Evolutionary conservation across 2,888 invertebrate species (phyloP).

Genomic region (Drosophila falleni): DNA sequence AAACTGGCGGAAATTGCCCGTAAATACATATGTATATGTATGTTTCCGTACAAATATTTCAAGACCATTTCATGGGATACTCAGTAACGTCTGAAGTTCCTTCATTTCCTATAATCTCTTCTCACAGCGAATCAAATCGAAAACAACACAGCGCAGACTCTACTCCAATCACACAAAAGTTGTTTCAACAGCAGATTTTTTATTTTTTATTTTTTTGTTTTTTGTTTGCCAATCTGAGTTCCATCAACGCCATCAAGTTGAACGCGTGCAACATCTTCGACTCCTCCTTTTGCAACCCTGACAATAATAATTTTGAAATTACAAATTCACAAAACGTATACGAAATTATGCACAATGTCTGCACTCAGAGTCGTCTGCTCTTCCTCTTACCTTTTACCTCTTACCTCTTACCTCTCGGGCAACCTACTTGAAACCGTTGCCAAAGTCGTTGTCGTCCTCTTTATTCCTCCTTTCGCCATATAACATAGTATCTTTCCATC

Average conservation of each 20-base stretch:
- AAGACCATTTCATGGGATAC: slow-evolving; percentile 8
- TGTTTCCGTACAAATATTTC: neutral
- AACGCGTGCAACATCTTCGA: slow-evolving; percentile 36
- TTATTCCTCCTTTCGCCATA: slow-evolving; percentile 6
- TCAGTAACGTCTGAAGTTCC: slow-evolving; percentile 28
- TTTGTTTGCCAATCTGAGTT: slow-evolving; percentile 39
- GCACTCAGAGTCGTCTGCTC: slow-evolving; percentile 40
- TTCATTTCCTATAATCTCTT: slow-evolving; percentile 56
- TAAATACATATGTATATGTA: neutral
- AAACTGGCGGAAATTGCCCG: slow-evolving; percentile 20
- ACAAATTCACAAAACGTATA: slow-evolving; percentile 84
- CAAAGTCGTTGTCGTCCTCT: slow-evolving; percentile 28
- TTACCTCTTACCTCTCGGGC: slow-evolving; percentile 17
- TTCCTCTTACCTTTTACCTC: slow-evolving; percentile 12
- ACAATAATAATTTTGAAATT: slow-evolving; percentile 79
- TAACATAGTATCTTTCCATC: slow-evolving; percentile 49
- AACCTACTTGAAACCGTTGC: slow-evolving; percentile 31
- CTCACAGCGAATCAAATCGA: slow-evolving; percentile 72
- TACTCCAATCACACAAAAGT: slow-evolving; percentile 76
- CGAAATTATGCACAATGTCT: slow-evolving; percentile 81
- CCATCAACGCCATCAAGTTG: slow-evolving; percentile 49
- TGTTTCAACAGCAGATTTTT: slow-evolving; percentile 39
- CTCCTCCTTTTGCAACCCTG: slow-evolving; percentile 40
- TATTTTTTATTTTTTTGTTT: slow-evolving; percentile 1
- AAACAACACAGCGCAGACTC: slow-evolving; percentile 39